A percentile compares a stretch with the other conserved stretches of the same genome.
Conservation (phyloP, 2,797 vertebrate genomes). For the Cacajao melanocephalus region DNA sequence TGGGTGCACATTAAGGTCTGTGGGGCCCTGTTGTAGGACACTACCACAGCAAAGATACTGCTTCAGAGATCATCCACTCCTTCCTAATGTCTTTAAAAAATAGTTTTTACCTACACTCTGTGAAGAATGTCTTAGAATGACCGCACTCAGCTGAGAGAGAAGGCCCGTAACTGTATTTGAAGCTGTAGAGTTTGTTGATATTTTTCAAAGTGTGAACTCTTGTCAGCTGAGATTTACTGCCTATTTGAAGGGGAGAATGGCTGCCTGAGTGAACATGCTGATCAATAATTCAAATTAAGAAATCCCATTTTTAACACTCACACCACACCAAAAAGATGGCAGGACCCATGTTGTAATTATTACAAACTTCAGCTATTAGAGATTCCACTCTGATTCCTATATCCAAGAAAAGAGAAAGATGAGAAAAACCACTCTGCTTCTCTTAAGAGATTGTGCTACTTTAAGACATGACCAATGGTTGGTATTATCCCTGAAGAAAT, state of each 20-base stretch:
- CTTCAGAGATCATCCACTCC: not conserved
- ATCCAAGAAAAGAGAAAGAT: conserved; percentile 51
- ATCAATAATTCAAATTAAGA: conserved; percentile 88
- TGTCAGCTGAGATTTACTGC: conserved; percentile 84
- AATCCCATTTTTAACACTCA: conserved; percentile 84
- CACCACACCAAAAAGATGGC: conserved; percentile 78
- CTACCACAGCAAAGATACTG: not conserved
- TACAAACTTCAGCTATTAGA: conserved; percentile 74
- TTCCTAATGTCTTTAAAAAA: not conserved
- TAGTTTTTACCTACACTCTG: not conserved
- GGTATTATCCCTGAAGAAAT: conserved; percentile 41
- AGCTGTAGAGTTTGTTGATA: conserved; percentile 70
- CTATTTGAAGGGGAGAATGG: conserved; percentile 81
- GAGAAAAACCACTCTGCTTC: conserved; percentile 44
- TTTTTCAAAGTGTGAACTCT: conserved; percentile 82
- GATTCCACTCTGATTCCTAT: conserved; percentile 24
- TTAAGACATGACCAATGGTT: conserved; percentile 62
- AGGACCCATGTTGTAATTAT: conserved; percentile 80
- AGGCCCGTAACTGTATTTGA: not conserved
- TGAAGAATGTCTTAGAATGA: conserved; percentile 26
- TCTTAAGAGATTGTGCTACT: conserved; percentile 31
- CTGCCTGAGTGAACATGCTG: conserved; percentile 80
- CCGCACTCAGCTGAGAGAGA: not conserved
- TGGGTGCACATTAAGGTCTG: not conserved
- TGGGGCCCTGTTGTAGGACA: not conserved